A percentile compares a stretch with the other conserved stretches of the same genome.
phyloP scores from a whole-genome alignment of 2,888 invertebrate genomes.

The Euplexia lucipara region DNA sequence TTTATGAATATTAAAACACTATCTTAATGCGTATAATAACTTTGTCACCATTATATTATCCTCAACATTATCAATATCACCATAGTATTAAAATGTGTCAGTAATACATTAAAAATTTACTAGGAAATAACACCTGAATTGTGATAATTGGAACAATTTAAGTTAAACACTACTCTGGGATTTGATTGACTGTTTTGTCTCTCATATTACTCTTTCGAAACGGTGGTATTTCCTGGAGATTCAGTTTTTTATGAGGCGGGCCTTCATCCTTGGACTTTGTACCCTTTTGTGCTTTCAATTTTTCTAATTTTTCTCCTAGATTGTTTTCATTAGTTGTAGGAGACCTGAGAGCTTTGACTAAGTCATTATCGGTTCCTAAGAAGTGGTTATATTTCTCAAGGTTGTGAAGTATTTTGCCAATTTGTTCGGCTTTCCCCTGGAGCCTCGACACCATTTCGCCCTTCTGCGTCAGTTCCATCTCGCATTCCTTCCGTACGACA shows the following conservation, averaged over 20 bases:
- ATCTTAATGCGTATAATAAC: constrained; percentile 43
- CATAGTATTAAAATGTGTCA: constrained; percentile 69
- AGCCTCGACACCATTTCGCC: constrained; percentile 98
- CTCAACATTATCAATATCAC: constrained; percentile 68
- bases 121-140: constrained; percentile 75
- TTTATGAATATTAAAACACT: constrained; percentile 47
- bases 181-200: constrained; percentile 73
- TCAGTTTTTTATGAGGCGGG: constrained; percentile 89
- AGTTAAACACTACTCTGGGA: constrained; percentile 66
- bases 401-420: constrained; percentile 97
- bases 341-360: constrained; percentile 88
- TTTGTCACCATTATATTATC: constrained; percentile 71
- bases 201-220: constrained; percentile 81
- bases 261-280: constrained; percentile 89
- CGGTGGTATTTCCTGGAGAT: constrained; percentile 90
- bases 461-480: constrained; percentile 98
- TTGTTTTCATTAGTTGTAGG: constrained; percentile 84
- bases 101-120: constrained; percentile 64
- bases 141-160: constrained; percentile 39
- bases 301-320: constrained; percentile 83
- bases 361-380: constrained; percentile 91
- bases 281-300: constrained; percentile 85
- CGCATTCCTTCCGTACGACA: constrained; percentile 95
- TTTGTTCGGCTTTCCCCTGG: constrained; percentile 98
- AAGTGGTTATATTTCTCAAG: constrained; percentile 96